phyloP scores from a whole-genome alignment of 2,888 invertebrate genomes.

The Sphaerophoria taeniata region DNA sequence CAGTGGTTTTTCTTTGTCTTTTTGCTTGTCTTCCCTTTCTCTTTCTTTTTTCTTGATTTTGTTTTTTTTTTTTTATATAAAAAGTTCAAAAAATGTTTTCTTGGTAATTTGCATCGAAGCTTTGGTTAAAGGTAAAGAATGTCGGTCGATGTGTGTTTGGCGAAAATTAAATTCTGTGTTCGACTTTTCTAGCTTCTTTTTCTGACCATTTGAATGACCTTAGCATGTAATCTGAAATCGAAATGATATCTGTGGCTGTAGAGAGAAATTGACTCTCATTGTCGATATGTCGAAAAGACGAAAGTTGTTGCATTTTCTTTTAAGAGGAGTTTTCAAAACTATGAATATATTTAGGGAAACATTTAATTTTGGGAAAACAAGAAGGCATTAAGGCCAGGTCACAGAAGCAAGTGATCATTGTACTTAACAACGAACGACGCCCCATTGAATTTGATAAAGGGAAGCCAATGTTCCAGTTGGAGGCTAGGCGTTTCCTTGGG shows the following conservation, averaged over 20 bases:
- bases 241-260: background rate
- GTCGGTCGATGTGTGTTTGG: conserved; percentile 8
- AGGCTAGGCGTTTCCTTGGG: too few species aligned
- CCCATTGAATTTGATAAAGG: too few species aligned
- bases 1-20: conserved; percentile 10
- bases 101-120: conserved; percentile 29
- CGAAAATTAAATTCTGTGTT: conserved; percentile 10
- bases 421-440: too few species aligned
- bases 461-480: too few species aligned
- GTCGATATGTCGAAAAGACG: background rate
- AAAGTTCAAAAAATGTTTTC: conserved; percentile 24
- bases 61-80: background rate
- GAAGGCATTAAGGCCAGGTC: too few species aligned
- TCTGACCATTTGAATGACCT: background rate
- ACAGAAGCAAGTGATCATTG: too few species aligned
- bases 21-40: background rate
- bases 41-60: background rate
- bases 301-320: background rate
- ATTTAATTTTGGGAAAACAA: too few species aligned
- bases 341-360: too few species aligned
- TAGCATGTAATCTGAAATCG: background rate
- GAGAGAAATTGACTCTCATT: background rate
- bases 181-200: background rate
- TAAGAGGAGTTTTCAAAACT: too few species aligned
- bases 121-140: background rate